phyloP scores from a whole-genome alignment of 1,140 invertebrate species.

The Nephila pilipes region DNA sequence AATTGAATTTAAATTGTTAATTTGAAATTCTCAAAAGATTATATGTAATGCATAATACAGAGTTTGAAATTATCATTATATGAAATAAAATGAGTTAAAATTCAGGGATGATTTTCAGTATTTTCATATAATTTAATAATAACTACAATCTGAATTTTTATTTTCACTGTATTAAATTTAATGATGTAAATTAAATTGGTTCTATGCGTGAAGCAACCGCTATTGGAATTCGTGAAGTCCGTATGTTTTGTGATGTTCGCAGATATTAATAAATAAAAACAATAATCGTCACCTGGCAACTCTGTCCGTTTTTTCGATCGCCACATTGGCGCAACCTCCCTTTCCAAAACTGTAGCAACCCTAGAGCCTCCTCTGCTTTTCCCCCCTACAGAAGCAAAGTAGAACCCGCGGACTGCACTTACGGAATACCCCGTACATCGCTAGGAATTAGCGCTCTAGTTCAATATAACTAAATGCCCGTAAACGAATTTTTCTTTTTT shows the following conservation, averaged over 20 bases:
- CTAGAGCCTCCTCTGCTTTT: constrained; percentile 62
- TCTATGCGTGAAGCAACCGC: too few species aligned
- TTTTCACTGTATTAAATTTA: too few species aligned
- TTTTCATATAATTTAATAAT: too few species aligned
- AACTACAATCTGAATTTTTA: too few species aligned
- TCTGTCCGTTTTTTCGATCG: background rate
- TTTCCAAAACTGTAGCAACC: constrained; percentile 5
- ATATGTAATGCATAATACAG: too few species aligned
- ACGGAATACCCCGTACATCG: constrained; percentile 69
- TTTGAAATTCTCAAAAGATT: too few species aligned
- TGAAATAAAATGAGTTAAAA: too few species aligned
- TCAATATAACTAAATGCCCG: constrained; percentile 34
- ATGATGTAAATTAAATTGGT: too few species aligned
- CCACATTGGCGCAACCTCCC: constrained; percentile 26
- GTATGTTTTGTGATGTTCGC: background rate
- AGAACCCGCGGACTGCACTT: constrained; percentile 70
- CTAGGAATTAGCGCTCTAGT: constrained; percentile 73
- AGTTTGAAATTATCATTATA: too few species aligned
- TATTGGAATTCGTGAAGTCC: too few species aligned
- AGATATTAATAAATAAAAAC: constrained; percentile 26
- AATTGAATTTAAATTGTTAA: too few species aligned
- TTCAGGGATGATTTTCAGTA: too few species aligned
- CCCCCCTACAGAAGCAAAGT: constrained; percentile 68
- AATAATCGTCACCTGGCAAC: constrained; percentile 59
- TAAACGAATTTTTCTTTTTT: constrained; percentile 15